Percentiles rank a stretch among this genome's conserved stretches.
These are phyloP conservation scores for Ophiodon elongatus DNA, from an alignment of 2,113 vertebrate genomes.

Conservation along the genomic window DNA sequence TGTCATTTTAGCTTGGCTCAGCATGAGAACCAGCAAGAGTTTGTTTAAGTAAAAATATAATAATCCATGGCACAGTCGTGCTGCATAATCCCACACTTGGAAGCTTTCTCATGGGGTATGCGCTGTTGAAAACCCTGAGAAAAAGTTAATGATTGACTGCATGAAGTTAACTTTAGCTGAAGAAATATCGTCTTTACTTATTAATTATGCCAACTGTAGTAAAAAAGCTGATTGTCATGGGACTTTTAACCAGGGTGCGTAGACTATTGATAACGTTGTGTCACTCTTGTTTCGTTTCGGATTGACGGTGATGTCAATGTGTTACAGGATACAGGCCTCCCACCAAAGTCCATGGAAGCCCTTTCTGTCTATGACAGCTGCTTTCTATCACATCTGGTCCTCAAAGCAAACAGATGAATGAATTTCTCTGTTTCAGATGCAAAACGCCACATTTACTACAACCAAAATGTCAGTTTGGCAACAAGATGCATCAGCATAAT, in stretches of 20 bases:
- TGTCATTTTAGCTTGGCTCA: background rate
- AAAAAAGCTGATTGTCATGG: constrained; percentile 25
- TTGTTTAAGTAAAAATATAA: background rate
- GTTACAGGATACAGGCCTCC: constrained; percentile 26
- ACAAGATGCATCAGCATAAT: constrained; percentile 24
- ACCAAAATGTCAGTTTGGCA: background rate
- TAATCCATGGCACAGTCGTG: background rate
- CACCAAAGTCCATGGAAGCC: constrained; percentile 48
- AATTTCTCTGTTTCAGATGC: constrained; percentile 5
- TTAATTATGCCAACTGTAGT: constrained; percentile 1
- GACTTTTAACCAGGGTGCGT: constrained; percentile 35
- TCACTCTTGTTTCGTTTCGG: background rate
- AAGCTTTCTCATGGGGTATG: background rate
- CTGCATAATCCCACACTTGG: background rate
- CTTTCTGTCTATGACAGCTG: background rate
- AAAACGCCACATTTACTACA: background rate
- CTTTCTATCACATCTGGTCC: background rate
- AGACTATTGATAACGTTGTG: constrained; percentile 32
- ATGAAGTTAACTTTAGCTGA: background rate
- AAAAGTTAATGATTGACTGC: constrained; percentile 39
- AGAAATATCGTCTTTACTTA: background rate
- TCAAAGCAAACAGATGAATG: background rate
- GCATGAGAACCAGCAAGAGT: background rate
- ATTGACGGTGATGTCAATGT: constrained; percentile 47
- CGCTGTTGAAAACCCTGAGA: background rate